Conservation (phyloP, 2,888 invertebrate species). For the Oscheius sp. region DNA sequence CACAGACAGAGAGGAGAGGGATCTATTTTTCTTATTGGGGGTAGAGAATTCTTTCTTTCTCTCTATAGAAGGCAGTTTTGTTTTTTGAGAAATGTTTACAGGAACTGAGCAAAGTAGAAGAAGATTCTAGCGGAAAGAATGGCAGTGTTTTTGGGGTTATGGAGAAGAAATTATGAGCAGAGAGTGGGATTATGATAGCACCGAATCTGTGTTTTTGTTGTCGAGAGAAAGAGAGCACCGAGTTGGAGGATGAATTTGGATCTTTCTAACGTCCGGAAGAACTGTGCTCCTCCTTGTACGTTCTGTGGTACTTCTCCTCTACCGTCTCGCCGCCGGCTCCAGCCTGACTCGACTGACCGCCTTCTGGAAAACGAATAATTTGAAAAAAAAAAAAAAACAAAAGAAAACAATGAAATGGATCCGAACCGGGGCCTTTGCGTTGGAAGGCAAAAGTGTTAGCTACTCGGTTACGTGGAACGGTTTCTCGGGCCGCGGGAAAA, state of each 20-base stretch:
- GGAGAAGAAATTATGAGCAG: constrained; percentile 33
- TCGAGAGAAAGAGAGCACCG: constrained; percentile 12
- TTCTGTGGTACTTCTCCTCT: constrained; percentile 68
- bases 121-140: constrained; percentile 27
- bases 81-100: constrained; percentile 7
- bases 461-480: background rate
- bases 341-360: constrained; percentile 29
- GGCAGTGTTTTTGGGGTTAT: constrained; percentile 20
- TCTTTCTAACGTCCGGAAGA: constrained; percentile 22
- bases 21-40: background rate
- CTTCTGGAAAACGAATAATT: constrained; percentile 30
- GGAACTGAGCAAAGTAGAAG: constrained; percentile 18
- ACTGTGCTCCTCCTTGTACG: constrained; percentile 56
- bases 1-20: background rate
- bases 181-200: constrained; percentile 6
- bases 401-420: too few species aligned
- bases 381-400: background rate
- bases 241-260: background rate
- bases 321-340: constrained; percentile 56
- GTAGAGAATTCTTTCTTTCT: constrained; percentile 12
- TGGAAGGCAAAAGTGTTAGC: background rate
- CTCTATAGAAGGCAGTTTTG: constrained; percentile 17
- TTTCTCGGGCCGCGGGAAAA: too few species aligned
- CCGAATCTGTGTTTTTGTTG: constrained; percentile 21
- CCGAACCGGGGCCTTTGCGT: background rate